These are phyloP conservation scores for Sesia apiformis DNA, from an alignment of 2,888 invertebrate genomes.

Conservation along the genomic window DNA sequence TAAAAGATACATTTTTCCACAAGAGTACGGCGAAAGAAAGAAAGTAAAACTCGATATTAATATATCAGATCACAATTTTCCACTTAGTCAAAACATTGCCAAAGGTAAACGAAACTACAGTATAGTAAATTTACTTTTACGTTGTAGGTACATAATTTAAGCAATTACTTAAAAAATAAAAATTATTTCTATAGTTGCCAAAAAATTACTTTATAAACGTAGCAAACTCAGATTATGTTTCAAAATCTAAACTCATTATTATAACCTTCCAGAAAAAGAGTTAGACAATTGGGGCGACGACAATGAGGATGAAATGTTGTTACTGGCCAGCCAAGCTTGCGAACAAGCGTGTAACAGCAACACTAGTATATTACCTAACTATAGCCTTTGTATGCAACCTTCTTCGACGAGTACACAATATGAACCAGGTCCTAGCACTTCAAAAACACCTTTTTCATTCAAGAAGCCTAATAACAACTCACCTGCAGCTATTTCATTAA, in stretches of 20 bases:
- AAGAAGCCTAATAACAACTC: slow-evolving; percentile 41
- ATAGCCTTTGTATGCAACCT: slow-evolving; percentile 54
- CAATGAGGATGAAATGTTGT: slow-evolving; percentile 60
- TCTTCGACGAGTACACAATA: slow-evolving; percentile 52
- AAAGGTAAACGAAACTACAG: slow-evolving; percentile 31
- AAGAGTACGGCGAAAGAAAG: slow-evolving; percentile 50
- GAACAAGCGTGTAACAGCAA: slow-evolving; percentile 42
- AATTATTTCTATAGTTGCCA: too few relatives aligned
- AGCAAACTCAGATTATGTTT: slow-evolving; percentile 3
- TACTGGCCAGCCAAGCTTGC: slow-evolving; percentile 63
- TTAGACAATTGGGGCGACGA: slow-evolving; percentile 60
- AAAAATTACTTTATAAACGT: too few relatives aligned
- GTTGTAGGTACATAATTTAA: background rate
- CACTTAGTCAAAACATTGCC: slow-evolving; percentile 50
- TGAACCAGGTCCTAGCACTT: slow-evolving; percentile 34
- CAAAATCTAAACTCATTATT: background rate
- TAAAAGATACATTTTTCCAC: slow-evolving; percentile 44
- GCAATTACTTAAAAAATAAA: too few relatives aligned
- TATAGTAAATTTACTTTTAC: background rate
- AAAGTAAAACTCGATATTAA: slow-evolving; percentile 56
- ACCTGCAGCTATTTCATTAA: slow-evolving; percentile 29
- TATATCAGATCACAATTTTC: slow-evolving; percentile 60
- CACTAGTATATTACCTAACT: slow-evolving; percentile 40
- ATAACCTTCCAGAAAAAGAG: background rate
- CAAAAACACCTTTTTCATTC: slow-evolving; percentile 39